Percentiles rank a stretch among this genome's conserved stretches.
Evolutionary conservation across 2,888 invertebrate genomes (phyloP).

Genomic region (Lydus trimaculatus): DNA sequence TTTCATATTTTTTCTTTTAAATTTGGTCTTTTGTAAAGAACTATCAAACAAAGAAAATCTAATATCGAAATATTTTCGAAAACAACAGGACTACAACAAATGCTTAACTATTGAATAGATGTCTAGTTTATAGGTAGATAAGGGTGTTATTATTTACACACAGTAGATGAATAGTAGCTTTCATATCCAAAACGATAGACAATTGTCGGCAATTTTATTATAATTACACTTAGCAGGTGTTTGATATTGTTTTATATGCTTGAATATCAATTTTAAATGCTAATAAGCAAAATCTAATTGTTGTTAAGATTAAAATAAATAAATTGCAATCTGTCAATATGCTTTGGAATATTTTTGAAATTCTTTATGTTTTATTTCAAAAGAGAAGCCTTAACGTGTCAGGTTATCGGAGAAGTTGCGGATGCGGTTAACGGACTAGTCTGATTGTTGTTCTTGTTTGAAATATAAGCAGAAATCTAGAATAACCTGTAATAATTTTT

Average conservation of each 20-base stretch:
- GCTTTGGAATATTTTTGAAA: neutral
- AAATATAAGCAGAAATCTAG: slow-evolving; percentile 1
- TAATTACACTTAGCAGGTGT: neutral
- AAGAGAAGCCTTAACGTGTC: neutral
- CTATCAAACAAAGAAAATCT: neutral
- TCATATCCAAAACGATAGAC: neutral
- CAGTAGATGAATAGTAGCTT: neutral
- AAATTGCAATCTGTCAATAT: neutral
- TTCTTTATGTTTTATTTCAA: neutral
- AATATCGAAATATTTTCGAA: neutral
- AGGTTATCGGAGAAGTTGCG: slow-evolving; percentile 1
- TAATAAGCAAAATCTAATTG: neutral
- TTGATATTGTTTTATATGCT: neutral
- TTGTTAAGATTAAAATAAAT: neutral
- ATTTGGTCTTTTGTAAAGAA: neutral
- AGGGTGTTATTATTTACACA: neutral
- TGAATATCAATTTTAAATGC: neutral
- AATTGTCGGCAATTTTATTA: neutral
- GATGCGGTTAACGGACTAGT: neutral
- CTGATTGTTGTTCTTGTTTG: neutral
- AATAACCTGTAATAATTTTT: neutral
- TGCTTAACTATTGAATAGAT: neutral
- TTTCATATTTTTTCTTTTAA: neutral
- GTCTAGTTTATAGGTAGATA: neutral
- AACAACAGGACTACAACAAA: neutral